phyloP scores from a whole-genome alignment of 2,888 invertebrate species.

The Dynastes maya region DNA sequence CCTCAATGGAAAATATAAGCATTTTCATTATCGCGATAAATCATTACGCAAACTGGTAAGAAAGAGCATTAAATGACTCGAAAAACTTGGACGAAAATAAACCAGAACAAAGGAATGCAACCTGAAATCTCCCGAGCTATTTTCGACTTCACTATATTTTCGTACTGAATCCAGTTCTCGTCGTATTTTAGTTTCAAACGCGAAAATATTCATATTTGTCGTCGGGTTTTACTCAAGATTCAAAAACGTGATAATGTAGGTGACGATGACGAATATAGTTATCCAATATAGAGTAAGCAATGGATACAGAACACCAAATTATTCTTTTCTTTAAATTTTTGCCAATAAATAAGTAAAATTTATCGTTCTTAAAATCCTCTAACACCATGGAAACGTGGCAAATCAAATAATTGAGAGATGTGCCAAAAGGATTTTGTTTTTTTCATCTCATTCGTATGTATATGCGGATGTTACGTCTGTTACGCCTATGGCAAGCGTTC shows the following conservation, averaged over 20 bases:
- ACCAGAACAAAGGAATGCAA: conserved; percentile 37
- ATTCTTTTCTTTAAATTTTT: too few species aligned
- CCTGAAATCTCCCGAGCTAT: conserved; percentile 33
- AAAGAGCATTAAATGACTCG: conserved; percentile 22
- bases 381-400: conserved; percentile 15
- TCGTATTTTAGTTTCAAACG: conserved; percentile 10
- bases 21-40: conserved; percentile 22
- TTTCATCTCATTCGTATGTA: not conserved
- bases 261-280: too few species aligned
- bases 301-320: too few species aligned
- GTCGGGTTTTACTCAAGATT: not conserved
- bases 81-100: conserved; percentile 16
- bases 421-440: conserved; percentile 18
- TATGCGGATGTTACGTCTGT: conserved; percentile 28
- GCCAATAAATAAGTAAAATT: too few species aligned
- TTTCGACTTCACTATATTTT: conserved; percentile 15
- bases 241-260: not conserved
- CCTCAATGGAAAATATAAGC: conserved; percentile 10
- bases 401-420: conserved; percentile 15
- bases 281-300: too few species aligned
- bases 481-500: conserved; percentile 47
- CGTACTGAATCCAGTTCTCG: conserved; percentile 13
- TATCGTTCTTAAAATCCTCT: conserved; percentile 4
- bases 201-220: conserved; percentile 11
- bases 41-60: conserved; percentile 14